Evolutionary conservation across 2,797 vertebrate species (phyloP), one percentile per base, ranked within the genome.

Genomic region (Manis crassicaudata): DNA sequence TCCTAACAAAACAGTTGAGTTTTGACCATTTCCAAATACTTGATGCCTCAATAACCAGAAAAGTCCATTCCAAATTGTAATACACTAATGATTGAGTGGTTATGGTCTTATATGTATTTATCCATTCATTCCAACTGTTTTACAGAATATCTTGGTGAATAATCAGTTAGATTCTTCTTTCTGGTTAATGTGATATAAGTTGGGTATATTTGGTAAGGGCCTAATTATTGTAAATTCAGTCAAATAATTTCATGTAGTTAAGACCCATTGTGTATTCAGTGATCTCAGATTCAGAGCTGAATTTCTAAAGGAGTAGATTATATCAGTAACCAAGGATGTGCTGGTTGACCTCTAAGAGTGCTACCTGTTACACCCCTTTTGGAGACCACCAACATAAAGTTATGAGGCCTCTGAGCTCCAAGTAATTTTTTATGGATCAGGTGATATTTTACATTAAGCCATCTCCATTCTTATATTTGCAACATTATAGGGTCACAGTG

Each of bases 231-330:
- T 84, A 67, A 86, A 72, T 72, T 87, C 60, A 73, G 29, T 40
- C 84, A 90, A 70, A 68, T 89, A 29, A 50, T 86, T 86, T 92
- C 46, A 70, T 60, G 8, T 76, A 23, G 83, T 85, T 85, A 92
- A 93, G 58, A 73, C 60, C 11, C 8, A 37, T 54, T 10, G 35
- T 21, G 76, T 96, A 87, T 23, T 94, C 46, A 60, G 20, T 79
- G 72, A 77, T 88, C 68, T 21, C 46, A 76, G 21, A 87, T 81
- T 84, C 54, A 40, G 37, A 86, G 40, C 14, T 81, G 67, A 81
- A 50, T 92, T 79, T 93, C 58, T 89, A 68, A 80, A 46, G 35
- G 11, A 46, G 25, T 75, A 52, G 16, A 7, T 87, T 72, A 20
- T 68, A 40, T 60, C 27, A 18, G 1, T 75, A 72, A 35, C 58